Percentiles rank a stretch among this genome's conserved stretches.
phyloP scores from a whole-genome alignment of 2,797 vertebrate species.

The Danio kyathit region DNA sequence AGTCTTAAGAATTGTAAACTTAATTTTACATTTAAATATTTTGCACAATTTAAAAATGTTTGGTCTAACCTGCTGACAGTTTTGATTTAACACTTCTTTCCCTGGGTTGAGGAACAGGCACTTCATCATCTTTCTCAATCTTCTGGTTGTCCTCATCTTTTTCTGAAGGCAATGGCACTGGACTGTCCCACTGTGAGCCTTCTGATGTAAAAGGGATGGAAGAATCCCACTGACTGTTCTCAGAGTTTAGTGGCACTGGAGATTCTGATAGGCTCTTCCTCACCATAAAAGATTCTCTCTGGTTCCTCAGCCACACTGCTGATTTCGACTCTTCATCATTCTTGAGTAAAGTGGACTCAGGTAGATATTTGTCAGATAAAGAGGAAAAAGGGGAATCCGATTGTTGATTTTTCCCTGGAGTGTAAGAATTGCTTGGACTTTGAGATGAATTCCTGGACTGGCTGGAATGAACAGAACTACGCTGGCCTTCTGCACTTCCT shows the following conservation, averaged over 20 bases:
- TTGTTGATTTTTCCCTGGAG: conserved; percentile 41
- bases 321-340: conserved; percentile 29
- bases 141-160: conserved; percentile 32
- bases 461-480: conserved; percentile 52
- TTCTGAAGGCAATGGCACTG: conserved; percentile 44
- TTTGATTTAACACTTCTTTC: conserved; percentile 53
- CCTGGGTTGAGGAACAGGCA: conserved; percentile 69
- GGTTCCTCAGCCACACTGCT: not conserved
- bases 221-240: conserved; percentile 63
- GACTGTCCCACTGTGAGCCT: conserved; percentile 55
- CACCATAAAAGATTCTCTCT: conserved; percentile 5
- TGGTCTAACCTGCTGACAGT: conserved; percentile 64
- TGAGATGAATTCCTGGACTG: conserved; percentile 46
- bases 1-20: too few species aligned
- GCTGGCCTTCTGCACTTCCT: conserved; percentile 20
- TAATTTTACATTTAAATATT: too few species aligned
- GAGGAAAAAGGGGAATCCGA: conserved; percentile 45
- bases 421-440: conserved; percentile 30
- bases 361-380: conserved; percentile 43
- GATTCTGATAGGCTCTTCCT: conserved; percentile 53
- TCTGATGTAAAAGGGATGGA: conserved; percentile 63
- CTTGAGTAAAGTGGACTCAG: conserved; percentile 33
- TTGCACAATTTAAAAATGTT: not conserved
- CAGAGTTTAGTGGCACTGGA: conserved; percentile 62
- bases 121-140: conserved; percentile 58